Evolutionary conservation across 2,797 vertebrate genomes (phyloP).

Genomic region (Coregonus sp.): DNA sequence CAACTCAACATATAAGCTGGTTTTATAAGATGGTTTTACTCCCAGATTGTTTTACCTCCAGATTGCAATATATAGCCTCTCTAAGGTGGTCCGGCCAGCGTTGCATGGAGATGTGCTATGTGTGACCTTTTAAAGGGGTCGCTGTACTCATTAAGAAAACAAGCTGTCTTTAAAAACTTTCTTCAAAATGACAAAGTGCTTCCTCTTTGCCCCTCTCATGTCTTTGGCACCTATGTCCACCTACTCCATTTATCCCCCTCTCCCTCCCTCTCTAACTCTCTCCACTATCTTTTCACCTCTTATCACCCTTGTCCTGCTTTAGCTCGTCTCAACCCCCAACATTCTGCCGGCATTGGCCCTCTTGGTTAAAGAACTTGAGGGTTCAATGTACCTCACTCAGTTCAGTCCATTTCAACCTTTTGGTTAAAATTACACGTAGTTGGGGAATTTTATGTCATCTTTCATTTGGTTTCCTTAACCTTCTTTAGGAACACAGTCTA

Average conservation of each 20-base stretch:
- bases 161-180: conserved; percentile 67
- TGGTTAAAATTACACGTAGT: neutral
- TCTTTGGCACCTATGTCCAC: conserved; percentile 65
- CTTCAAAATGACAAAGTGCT: conserved; percentile 77
- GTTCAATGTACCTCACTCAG: neutral
- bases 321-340: conserved; percentile 8
- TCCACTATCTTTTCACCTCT: conserved; percentile 48
- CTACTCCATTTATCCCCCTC: conserved; percentile 46
- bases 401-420: neutral
- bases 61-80: conserved; percentile 12
- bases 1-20: no score
- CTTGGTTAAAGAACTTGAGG: neutral
- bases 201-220: conserved; percentile 72
- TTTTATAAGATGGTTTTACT: no score
- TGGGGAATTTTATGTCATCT: neutral
- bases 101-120: conserved; percentile 38
- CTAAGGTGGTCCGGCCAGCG: conserved; percentile 37
- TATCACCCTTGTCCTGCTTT: conserved; percentile 43
- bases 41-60: no score
- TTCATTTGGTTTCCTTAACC: conserved; percentile 20
- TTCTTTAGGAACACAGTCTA: conserved; percentile 43
- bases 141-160: conserved; percentile 81
- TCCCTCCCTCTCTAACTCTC: conserved; percentile 42
- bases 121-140: conserved; percentile 77
- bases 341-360: neutral